Evolutionary conservation across 2,113 vertebrate genomes (phyloP), one percentile per base, ranked within the genome.

Genomic region (Nansenia antarctica): DNA sequence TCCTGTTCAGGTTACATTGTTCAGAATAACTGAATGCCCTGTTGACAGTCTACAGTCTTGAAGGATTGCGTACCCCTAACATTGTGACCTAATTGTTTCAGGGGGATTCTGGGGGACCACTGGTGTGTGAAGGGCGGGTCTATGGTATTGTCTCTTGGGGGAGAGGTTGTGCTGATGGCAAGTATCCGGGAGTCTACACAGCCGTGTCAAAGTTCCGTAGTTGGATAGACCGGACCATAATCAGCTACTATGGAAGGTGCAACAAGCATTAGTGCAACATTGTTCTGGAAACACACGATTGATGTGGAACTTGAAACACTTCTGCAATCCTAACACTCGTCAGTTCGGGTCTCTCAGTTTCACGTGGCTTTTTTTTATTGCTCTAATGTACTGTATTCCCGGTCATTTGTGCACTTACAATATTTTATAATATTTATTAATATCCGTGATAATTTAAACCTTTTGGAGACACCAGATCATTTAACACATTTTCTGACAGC

Each of bases 121-220:
- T 95, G 29, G 90, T 95, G 1, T 95, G 94, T 11, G 90, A 93
- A 0, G 94, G 93, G 22, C 86, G 89, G 0, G 74, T 93, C 22
- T 93, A 93, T 0, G 94, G 94, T 0, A 45, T 95, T 3, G 93
- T 94, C 24, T 94, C 94, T n/a, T 95, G 93, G 93, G 93, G 94
- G 0, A 84, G 22, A 31, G 84, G 92, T 18, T 94, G 94, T 20
- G 93, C 85, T 2, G 90, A 90, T 0, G 64, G 91, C 27, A 70
- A 67, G 26, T 95, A 89, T 67, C 93, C 94, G 0, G 94, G 94
- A 9, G 92, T 94, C 34, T 95, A 95, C 85, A 92, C 91, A 0
- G 80, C 90, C 0, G 92, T 95, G 62, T 89, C 93, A 34, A 92
- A 82, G 27, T 94, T 88, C 60, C 91, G 93, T 61, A 81, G 66